phyloP scores from a whole-genome alignment of 1,140 invertebrate species.

The Heliconius hewitsoni region DNA sequence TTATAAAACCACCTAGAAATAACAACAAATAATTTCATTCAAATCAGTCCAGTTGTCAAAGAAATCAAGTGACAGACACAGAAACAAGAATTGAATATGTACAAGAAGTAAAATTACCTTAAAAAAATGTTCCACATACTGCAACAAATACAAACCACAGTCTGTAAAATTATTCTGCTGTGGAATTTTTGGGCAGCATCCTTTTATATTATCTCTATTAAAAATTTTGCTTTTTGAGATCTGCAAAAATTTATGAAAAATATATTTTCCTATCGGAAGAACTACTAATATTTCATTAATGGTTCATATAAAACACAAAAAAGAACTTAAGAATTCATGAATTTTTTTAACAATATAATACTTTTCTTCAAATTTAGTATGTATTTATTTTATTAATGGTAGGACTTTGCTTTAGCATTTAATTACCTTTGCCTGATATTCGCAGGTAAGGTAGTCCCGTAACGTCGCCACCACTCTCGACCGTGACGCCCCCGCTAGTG shows the following conservation, averaged over 20 bases:
- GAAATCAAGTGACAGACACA: too few species aligned
- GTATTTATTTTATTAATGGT: not conserved
- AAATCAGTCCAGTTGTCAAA: not conserved
- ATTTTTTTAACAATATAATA: too few species aligned
- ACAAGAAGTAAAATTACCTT: conserved; percentile 78
- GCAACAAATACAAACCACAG: conserved; percentile 96
- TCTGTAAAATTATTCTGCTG: conserved; percentile 98
- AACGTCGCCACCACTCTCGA: conserved; percentile 92
- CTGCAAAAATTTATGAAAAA: conserved; percentile 53
- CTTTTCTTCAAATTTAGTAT: conserved; percentile 32
- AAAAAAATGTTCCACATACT: conserved; percentile 98
- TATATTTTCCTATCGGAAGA: not conserved
- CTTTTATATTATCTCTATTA: conserved; percentile 91
- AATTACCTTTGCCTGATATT: conserved; percentile 90
- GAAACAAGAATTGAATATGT: too few species aligned
- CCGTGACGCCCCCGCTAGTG: conserved; percentile 90
- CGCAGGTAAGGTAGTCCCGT: conserved; percentile 93
- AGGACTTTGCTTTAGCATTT: not conserved
- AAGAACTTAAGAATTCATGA: too few species aligned
- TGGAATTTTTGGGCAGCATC: conserved; percentile 93
- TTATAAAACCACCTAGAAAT: not conserved
- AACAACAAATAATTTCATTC: not conserved
- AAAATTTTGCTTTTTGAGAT: conserved; percentile 83
- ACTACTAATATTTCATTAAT: too few species aligned
- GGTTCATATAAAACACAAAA: too few species aligned